Evolutionary conservation across 2,113 vertebrate genomes (phyloP), one percentile per base, ranked within the genome.

Genomic region (Motacilla alba): DNA sequence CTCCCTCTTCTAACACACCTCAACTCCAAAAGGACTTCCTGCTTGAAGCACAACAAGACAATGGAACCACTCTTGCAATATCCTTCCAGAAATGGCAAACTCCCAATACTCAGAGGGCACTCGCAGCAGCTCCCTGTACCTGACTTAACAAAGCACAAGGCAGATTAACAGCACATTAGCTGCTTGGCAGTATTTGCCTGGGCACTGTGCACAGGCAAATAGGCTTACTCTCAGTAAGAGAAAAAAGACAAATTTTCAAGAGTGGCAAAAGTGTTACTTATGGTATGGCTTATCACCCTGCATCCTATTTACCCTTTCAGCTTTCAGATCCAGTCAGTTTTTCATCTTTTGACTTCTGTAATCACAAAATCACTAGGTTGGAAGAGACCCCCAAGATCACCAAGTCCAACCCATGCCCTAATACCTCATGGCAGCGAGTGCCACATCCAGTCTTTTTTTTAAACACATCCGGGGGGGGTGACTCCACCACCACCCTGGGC

Each of bases 91-190:
- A 44, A 0, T 31, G n/a, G 6, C 15, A 1, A 46, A 39, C 9
- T n/a, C 15, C 60, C 53, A 35, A 3, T 7, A 19, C 5, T 63
- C 14, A 35, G 41, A 35, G 52, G 8, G 28, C 5, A 5, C 10
- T 31, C 17, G 3, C 11, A 60, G 37, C 14, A 67, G 53, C 19
- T 13, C 70, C 8, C 6, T 23, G 20, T 46, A 53, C 20, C 9
- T 27, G 37, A 33, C 15, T 10, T 58, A 30, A 28, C 11, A 35
- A 33, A 44, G 31, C 22, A 62, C 22, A 3, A 18, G 20, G 41
- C 8, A 53, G 30, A 68, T 26, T 13, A 50, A 39, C 9, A 30
- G 23, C 0, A 1, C 9, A 14, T 20, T 7, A 68, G 2, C 15
- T 68, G 37, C 33, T 50, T 2, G 30, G 30, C 11, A 68, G 3